phyloP scores from a whole-genome alignment of 2,113 vertebrate species.

The Egretta garzetta region DNA sequence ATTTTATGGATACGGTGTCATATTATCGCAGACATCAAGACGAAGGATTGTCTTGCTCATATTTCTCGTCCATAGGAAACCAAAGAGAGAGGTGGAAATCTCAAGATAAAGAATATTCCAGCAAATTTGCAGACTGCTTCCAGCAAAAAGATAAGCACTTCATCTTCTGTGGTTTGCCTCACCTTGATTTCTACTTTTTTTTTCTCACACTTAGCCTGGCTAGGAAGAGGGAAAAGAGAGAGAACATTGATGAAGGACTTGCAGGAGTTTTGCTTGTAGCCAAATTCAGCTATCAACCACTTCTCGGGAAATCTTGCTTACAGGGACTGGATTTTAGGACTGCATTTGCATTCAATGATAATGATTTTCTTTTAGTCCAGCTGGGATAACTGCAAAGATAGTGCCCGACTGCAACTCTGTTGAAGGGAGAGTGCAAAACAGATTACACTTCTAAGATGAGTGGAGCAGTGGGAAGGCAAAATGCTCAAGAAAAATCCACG shows the following conservation, averaged over 20 bases:
- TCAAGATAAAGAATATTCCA: constrained; percentile 24
- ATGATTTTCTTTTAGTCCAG: constrained; percentile 45
- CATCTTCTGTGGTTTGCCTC: not conserved
- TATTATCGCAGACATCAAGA: not conserved
- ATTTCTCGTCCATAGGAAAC: not conserved
- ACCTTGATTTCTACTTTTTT: constrained; percentile 12
- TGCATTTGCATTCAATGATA: constrained; percentile 19
- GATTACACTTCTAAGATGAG: not conserved
- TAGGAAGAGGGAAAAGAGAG: not conserved
- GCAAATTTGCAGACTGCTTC: not conserved
- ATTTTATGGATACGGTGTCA: not conserved
- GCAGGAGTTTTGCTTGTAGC: constrained; percentile 22
- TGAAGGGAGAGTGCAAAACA: constrained; percentile 21
- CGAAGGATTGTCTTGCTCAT: not conserved
- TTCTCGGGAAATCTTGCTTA: not conserved
- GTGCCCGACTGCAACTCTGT: not conserved
- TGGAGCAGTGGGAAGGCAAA: constrained; percentile 22
- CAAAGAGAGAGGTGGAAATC: not conserved
- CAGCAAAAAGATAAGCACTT: constrained; percentile 24
- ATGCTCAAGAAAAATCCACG: not conserved
- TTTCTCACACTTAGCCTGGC: not conserved
- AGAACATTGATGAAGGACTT: constrained; percentile 1
- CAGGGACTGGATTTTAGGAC: constrained; percentile 18
- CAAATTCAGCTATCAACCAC: not conserved
- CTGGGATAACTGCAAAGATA: constrained; percentile 20